Evolutionary conservation across 2,888 invertebrate species (phyloP), one percentile per base, ranked within the genome.

Genomic region (Eilema caniola): DNA sequence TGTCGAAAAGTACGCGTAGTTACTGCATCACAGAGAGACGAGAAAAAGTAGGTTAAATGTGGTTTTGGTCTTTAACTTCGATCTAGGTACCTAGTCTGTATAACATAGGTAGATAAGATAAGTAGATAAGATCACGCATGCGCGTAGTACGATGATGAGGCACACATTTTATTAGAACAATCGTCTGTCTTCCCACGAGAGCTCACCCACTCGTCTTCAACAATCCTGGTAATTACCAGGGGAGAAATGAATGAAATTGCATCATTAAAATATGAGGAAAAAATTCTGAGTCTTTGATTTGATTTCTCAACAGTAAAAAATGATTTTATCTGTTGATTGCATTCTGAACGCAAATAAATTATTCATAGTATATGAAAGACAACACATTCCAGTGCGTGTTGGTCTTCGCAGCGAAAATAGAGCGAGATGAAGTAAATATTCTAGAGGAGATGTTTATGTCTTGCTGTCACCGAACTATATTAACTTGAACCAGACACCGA

Each of bases 161-260:
- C 63, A 76, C 76, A 70, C 73, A 81, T 72, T n/a, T n/a, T 77
- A 85, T 86, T 81, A 83, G 80, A 86, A 89, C 86, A 87, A 89
- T 88, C 83, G 86, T 83, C 78, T 76, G 83, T 83, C 82, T 88
- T 92, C 89, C 86, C 91, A 92, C 90, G 90, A 71, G 77, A 67
- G 72, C 31, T 71, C 75, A 76, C 80, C 80, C 75, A 77, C 73
- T 78, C 76, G 73, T 75, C 82, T 81, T 77, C 77, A 79, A 79
- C 81, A 82, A 79, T 70, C 76, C 75, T 78, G 81, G 85, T 86
- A 86, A 86, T 83, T 77, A 81, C 73, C 74, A 83, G 78, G 78
- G 79, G 71, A 76, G 78, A 73, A 75, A 72, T 79, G 66, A 81
- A 77, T 80, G 53, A 79, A 67, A 47, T 65, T 82, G 74, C 76